Base-by-base conservation (phyloP, 2,888 invertebrate species). In the Notodonta dromedarius region DNA sequence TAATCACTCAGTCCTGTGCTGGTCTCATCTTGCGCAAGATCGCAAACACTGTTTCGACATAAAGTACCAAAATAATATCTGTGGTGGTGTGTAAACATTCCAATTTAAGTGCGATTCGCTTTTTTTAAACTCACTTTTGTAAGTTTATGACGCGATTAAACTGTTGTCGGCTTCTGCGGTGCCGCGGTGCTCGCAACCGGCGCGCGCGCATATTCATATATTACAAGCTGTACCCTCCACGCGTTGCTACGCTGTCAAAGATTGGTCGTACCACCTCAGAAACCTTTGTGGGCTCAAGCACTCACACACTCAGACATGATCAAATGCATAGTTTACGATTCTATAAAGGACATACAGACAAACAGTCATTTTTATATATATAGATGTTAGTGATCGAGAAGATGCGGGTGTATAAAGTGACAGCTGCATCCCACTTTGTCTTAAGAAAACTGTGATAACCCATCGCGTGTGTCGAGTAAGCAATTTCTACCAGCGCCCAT, bases 51-150 rank as follows among this genome's bases (percentile, higher is more conserved):
- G 78, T 89, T 89, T 88, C 89, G 82, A 87, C 87, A 90, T 91
- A 88, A 92, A 91, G 78, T 80, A 73, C 85, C 80, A 80, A 90
- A 88, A 88, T 89, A 85, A 91, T 89, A 79, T 82, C 80, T 76
- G 69, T 61, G 74, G 62, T 73, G 69, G 80, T 76, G 80, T 80
- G 82, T 91, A 91, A 92, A 91, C 80, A 83, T 77, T 74, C 73
- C 79, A 82, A 79, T 90, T 91, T 89, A 91, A 84, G 81, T 73
- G 70, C 76, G 76, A 82, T 74, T 81, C 77, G 74, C 76, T 77
- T 76, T 76, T 74, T 82, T 82, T 77, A 76, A 81, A 82, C 79
- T 85, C 77, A 82, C 84, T 86, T 85, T 87, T 74, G 79, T 81
- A 85, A 84, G 77, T 87, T 90, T 88, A 88, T 71, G 80, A 77